phyloP scores from a whole-genome alignment of 2,797 vertebrate genomes.

The Florisuga fusca region DNA sequence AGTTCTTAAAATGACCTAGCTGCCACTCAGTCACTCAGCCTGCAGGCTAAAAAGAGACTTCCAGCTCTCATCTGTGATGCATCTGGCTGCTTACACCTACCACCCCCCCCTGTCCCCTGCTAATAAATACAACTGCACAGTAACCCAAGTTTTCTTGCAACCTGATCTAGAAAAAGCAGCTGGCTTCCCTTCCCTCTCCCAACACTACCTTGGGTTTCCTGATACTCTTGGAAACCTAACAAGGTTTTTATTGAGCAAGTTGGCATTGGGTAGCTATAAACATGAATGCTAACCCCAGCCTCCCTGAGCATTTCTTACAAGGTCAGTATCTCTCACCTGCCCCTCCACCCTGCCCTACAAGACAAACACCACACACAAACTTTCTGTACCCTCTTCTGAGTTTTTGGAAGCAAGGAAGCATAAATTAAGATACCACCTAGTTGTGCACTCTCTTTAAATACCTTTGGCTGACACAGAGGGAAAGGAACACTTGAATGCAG shows the following conservation, averaged over 20 bases:
- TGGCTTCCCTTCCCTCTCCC: constrained; percentile 3
- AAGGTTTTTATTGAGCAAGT: background rate
- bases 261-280: background rate
- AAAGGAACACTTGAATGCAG: background rate
- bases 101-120: background rate
- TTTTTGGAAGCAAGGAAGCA: background rate
- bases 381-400: background rate
- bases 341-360: background rate
- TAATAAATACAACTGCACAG: background rate
- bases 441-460: background rate
- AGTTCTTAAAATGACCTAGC: background rate
- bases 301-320: constrained; percentile 3
- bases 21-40: background rate
- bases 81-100: background rate
- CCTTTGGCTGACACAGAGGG: background rate
- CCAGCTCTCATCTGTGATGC: background rate
- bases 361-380: background rate
- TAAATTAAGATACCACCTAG: background rate
- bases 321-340: background rate
- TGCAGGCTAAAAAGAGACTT: background rate
- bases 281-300: background rate
- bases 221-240: constrained; percentile 35
- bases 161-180: constrained; percentile 14
- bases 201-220: constrained; percentile 8
- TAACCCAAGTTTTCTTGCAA: constrained; percentile 7